Base-by-base conservation (phyloP, 2,888 invertebrate genomes). In the Ectemnius lituratus region DNA sequence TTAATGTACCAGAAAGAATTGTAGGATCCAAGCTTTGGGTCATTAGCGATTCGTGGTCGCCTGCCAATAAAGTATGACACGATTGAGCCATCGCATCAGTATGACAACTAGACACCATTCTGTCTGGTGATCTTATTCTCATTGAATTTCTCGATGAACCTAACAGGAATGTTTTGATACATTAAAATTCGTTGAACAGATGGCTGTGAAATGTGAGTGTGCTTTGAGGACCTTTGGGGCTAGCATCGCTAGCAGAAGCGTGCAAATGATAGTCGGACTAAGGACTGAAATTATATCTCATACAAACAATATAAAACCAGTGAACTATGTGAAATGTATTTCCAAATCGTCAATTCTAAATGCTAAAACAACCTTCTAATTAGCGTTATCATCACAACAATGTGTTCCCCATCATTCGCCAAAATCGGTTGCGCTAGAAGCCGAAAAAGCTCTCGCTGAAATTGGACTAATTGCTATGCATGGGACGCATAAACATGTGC, bases 71-170 rank as follows among this genome's bases (percentile, higher is more conserved):
- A 59, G 85, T 78, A 57, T 88, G 89, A 67, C 86, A 85, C 8
- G 89, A 88, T 4, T 88, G 85, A 11, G 88, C 83, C 86, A 89
- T 89, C 8, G 89, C 73, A 59, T 90, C 90, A 3, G 92, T 90
- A 88, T 95, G 95, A 91, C 94, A 96, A 88, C 96, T 96, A 13
- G 94, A 93, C 0, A 94, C 92, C 92, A 96, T 94, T 11, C 95
- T 93, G 89, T 96, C 96, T 0, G 96, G 96, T 0, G 96, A 95
- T 47, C 93, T 93, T 73, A 87, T 79, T 78, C 88, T 85, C 75
- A 87, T 79, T 11, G 88, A 85, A 75, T 78, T 89, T 61, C 89
- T 84, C 16, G 88, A 83, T 3, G 87, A 81, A 80, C 84, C 87
- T 88, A 78, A 67, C 11, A 6, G 64, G 79, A 76, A 80, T 78